A percentile compares a stretch with the other conserved stretches of the same genome.
phyloP scores from a whole-genome alignment of 2,113 vertebrate genomes.

The Neofelis nebulosa region DNA sequence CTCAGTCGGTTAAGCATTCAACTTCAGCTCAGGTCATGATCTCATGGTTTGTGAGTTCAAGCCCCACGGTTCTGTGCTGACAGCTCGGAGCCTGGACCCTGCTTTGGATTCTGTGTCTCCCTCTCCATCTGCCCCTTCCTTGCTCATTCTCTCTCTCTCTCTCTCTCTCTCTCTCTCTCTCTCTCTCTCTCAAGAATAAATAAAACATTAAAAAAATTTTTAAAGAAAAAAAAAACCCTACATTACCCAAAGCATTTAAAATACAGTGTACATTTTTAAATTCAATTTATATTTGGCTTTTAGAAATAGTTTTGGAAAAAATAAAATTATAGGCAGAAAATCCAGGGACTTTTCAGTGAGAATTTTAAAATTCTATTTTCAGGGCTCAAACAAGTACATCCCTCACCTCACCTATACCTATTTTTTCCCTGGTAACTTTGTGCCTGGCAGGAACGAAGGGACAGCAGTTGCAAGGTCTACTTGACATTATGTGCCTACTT shows the following conservation, averaged over 20 bases:
- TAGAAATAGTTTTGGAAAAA: not conserved
- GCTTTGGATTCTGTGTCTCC: too few species aligned
- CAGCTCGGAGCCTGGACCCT: too few species aligned
- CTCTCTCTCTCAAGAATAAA: too few species aligned
- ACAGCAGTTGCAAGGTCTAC: not conserved
- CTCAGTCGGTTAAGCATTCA: too few species aligned
- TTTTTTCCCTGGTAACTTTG: not conserved
- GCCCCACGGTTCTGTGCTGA: too few species aligned
- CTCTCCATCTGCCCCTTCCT: too few species aligned
- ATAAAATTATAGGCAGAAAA: not conserved
- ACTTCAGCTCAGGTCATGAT: too few species aligned
- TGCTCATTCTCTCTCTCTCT: too few species aligned
- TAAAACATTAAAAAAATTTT: too few species aligned
- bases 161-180: too few species aligned
- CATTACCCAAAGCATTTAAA: not conserved
- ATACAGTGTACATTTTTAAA: not conserved
- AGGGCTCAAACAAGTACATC: not conserved
- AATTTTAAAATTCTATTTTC: not conserved
- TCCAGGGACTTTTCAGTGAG: not conserved
- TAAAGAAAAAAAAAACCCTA: not conserved
- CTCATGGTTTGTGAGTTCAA: too few species aligned
- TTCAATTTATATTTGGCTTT: not conserved
- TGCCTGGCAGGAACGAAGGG: not conserved
- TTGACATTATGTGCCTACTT: not conserved
- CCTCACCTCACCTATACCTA: accelerated